A percentile compares a stretch with the other conserved stretches of the same genome.
These are phyloP conservation scores for Coleophora deauratella DNA, from an alignment of 2,888 invertebrate genomes.

Conservation along the genomic window DNA sequence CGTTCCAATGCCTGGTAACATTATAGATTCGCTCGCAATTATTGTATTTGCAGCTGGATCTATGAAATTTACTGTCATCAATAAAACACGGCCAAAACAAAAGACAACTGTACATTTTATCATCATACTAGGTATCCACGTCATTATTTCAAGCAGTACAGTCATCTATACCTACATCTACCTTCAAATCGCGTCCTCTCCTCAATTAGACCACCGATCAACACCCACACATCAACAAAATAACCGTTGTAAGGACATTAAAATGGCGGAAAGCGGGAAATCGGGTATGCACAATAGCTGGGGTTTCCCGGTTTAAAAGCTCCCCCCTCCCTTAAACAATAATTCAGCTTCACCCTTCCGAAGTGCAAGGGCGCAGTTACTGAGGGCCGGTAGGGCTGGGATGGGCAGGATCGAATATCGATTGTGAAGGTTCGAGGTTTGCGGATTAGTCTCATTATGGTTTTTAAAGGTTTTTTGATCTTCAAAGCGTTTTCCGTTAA, in stretches of 20 bases:
- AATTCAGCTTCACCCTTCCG: constrained; percentile 72
- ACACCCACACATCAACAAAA: constrained; percentile 28
- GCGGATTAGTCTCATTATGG: constrained; percentile 11
- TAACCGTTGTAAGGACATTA: constrained; percentile 51
- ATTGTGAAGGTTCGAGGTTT: constrained; percentile 1
- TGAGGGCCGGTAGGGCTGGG: constrained; percentile 44
- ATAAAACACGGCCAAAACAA: too few species aligned
- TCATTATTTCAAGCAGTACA: too few species aligned
- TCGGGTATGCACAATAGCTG: constrained; percentile 69
- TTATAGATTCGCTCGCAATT: too few species aligned
- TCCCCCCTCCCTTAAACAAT: constrained; percentile 50
- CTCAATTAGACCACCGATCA: too few species aligned
- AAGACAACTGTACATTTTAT: too few species aligned
- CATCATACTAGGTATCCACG: too few species aligned
- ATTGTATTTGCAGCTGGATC: too few species aligned
- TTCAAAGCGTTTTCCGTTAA: not conserved
- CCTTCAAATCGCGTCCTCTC: too few species aligned
- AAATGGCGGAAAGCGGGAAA: constrained; percentile 70
- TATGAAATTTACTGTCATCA: too few species aligned
- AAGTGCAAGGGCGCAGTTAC: constrained; percentile 73
- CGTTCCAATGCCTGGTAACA: too few species aligned
- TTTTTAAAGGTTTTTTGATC: not conserved
- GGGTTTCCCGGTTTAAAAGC: constrained; percentile 72
- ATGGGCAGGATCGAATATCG: constrained; percentile 25
- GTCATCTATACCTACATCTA: too few species aligned